A percentile compares a stretch with the other conserved stretches of the same genome.
Conservation (phyloP, 2,113 vertebrate genomes). For the Ceyx cyanopectus region DNA sequence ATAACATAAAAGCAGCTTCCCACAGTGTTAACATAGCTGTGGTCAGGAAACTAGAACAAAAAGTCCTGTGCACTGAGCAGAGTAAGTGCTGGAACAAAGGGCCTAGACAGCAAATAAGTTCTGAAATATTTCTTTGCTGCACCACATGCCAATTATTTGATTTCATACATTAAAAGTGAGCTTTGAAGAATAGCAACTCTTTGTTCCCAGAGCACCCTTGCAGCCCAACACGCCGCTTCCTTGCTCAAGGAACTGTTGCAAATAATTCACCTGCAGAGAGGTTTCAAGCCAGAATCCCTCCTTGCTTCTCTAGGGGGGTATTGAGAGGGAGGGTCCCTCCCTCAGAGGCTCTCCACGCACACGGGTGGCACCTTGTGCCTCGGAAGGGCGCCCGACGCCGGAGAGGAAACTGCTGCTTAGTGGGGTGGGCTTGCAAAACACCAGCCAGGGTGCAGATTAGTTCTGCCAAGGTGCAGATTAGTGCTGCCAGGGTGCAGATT, state of each 20-base stretch:
- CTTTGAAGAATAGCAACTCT: slow-evolving; percentile 13
- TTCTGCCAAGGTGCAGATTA: background rate
- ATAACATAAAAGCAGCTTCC: background rate
- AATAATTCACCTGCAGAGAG: slow-evolving; percentile 1
- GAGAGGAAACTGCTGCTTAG: background rate
- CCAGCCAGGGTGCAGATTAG: too few species aligned
- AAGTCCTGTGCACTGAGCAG: slow-evolving; percentile 36
- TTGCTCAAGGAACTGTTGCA: slow-evolving; percentile 10
- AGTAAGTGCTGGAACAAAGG: background rate
- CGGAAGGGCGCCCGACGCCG: background rate
- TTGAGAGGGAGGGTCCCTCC: background rate
- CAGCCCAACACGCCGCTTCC: background rate
- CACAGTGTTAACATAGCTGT: background rate
- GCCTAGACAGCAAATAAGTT: slow-evolving; percentile 19
- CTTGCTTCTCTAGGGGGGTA: background rate
- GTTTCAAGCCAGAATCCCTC: background rate
- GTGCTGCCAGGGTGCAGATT: background rate
- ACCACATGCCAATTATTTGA: background rate
- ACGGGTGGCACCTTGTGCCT: background rate
- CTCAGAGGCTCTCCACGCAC: accelerated
- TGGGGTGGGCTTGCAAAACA: background rate
- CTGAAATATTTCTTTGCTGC: slow-evolving; percentile 19
- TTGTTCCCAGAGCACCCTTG: background rate
- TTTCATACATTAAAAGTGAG: slow-evolving; percentile 2
- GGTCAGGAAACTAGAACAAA: slow-evolving; percentile 43